Evolutionary conservation across 2,113 vertebrate species (phyloP), one percentile per base, ranked within the genome.

Genomic region (Panurus biarmicus): DNA sequence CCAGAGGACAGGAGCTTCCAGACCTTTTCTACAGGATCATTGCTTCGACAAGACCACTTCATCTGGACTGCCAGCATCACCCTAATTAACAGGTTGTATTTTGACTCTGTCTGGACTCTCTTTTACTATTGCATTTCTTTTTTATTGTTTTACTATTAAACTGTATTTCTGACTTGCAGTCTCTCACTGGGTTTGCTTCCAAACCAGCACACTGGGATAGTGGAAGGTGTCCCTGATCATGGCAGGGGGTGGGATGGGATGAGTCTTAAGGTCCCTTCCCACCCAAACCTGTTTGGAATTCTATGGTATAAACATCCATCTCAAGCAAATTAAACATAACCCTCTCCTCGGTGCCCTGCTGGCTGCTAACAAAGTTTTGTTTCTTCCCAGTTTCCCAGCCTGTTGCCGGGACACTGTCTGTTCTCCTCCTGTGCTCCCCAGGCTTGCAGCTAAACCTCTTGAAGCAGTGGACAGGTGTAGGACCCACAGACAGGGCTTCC

Each of bases 371-470:
- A 25, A 58, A 14, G 13, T 9, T 35, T 71, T 24, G 42, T 42
- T 75, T 22, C 36, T 86, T 50, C 42, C 31, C 35, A 4, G 2
- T 51, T 65, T 51, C 77, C 17, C 72, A 60, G 38, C 23, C 28
- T 29, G 8, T 45, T 7, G 1, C 53, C 0, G 0, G 48, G 51
- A 51, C 0, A 1, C 12, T 12, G 26, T 24, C n/a, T n/a, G 29
- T 31, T 64, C 18, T 42, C 60, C 67, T 51, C 69, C n/a, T n/a
- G n/a, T 57, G 29, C 6, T 9, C 7, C 11, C 29, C 42, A 33
- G 40, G 47, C 26, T n/a, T 35, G 35, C 36, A 72, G 28, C 22
- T 18, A 24, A 87, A 12, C 24, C 11, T 65, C 45, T 14, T 6
- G 4, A 64, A 67, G 33, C 11, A 17, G 28, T n/a, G n/a, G n/a